phyloP scores from a whole-genome alignment of 2,113 vertebrate species.

The Piliocolobus tephrosceles region DNA sequence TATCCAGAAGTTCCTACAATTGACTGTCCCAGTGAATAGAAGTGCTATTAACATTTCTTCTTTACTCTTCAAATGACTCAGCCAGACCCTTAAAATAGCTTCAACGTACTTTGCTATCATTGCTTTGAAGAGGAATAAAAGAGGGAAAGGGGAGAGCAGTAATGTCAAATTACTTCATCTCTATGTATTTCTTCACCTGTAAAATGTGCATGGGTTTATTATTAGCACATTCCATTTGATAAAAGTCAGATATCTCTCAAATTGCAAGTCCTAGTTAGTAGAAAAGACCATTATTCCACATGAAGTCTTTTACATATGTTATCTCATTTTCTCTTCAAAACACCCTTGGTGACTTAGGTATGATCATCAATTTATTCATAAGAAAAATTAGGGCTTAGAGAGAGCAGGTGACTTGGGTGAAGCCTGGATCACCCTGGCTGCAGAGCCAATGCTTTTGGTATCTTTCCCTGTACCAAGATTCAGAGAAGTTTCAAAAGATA shows the following conservation, averaged over 20 bases:
- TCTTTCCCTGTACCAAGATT: background rate
- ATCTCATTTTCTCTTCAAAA: background rate
- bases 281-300: background rate
- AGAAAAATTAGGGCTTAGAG: background rate
- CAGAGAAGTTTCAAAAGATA: background rate
- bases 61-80: conserved; percentile 75
- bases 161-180: background rate
- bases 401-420: background rate
- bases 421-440: too few species aligned
- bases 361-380: background rate
- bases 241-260: background rate
- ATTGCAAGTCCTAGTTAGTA: background rate
- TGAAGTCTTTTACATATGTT: background rate
- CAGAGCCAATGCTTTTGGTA: background rate
- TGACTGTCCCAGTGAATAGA: conserved; percentile 50
- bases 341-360: background rate
- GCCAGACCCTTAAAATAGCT: conserved; percentile 55
- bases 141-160: background rate
- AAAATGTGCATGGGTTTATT: background rate
- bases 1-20: conserved; percentile 61
- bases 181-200: background rate
- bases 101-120: background rate
- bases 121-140: background rate
- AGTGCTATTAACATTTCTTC: conserved; percentile 73
- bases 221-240: background rate